Conservation (phyloP, 2,113 vertebrate species). For the Helogale parvula region DNA sequence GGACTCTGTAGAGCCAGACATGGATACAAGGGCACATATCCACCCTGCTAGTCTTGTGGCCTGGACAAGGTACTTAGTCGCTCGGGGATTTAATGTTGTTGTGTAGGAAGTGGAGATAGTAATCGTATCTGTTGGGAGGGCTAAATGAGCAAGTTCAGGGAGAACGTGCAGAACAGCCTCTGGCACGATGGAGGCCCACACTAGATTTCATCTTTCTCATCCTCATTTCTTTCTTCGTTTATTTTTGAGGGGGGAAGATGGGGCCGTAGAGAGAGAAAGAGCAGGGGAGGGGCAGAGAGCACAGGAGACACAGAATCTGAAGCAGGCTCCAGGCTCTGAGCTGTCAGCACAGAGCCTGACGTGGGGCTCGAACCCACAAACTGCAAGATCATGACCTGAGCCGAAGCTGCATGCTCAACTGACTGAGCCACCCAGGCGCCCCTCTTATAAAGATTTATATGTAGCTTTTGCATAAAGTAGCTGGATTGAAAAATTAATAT, state of each 20-base stretch:
- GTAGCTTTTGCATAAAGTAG: background rate
- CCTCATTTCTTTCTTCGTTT: background rate
- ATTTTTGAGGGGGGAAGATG: too few relatives aligned
- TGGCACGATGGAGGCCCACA: background rate
- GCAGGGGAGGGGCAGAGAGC: too few relatives aligned
- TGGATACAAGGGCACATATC: background rate
- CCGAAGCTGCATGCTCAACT: too few relatives aligned
- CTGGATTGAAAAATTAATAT: background rate
- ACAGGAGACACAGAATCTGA: too few relatives aligned
- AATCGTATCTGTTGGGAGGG: background rate
- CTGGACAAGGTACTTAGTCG: background rate
- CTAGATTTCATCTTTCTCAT: background rate
- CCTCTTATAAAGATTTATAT: background rate
- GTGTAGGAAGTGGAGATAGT: background rate
- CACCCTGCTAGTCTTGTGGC: background rate
- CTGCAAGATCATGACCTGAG: too few relatives aligned
- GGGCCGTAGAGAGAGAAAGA: too few relatives aligned
- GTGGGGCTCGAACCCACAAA: too few relatives aligned
- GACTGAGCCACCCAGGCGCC: too few relatives aligned
- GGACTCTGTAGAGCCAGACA: accelerated
- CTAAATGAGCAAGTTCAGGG: background rate
- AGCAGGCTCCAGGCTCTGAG: too few relatives aligned
- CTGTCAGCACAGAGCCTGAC: too few relatives aligned
- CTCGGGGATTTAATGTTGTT: background rate
- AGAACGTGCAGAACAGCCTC: background rate